A percentile compares a stretch with the other conserved stretches of the same genome.
Conservation (phyloP, 1,140 invertebrate genomes). For the Bombus picipes region DNA sequence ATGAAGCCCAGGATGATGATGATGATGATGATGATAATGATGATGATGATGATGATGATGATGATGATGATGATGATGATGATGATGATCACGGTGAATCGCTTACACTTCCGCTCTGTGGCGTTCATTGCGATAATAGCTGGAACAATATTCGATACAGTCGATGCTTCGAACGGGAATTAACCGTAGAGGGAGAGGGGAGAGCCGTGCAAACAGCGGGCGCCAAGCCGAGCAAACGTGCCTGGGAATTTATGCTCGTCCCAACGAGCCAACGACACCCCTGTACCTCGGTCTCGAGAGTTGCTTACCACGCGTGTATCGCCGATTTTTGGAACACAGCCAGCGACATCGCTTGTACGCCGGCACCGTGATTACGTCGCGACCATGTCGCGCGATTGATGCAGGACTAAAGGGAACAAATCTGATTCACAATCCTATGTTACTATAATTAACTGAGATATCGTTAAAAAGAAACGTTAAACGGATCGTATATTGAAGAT, state of each 20-base stretch:
- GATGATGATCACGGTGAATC: constrained; percentile 10
- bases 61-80: too few relatives aligned
- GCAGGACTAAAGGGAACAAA: neutral
- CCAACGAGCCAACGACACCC: constrained; percentile 22
- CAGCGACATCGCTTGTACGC: neutral
- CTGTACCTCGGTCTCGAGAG: constrained; percentile 11
- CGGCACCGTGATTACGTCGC: neutral
- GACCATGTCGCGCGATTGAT: neutral
- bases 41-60: neutral
- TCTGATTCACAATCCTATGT: neutral
- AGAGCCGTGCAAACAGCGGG: constrained; percentile 5
- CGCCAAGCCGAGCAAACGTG: neutral
- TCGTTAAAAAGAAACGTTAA: neutral
- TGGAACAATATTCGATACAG: constrained; percentile 28
- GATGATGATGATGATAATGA: too few relatives aligned
- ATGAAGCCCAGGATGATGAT: too few relatives aligned
- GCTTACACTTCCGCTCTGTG: constrained; percentile 1
- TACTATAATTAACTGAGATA: neutral
- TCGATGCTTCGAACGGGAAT: constrained; percentile 21
- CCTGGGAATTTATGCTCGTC: constrained; percentile 13
- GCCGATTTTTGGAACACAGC: constrained; percentile 22
- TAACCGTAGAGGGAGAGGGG: neutral
- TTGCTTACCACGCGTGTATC: constrained; percentile 30
- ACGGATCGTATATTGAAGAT: neutral
- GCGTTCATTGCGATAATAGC: constrained; percentile 15